A percentile compares a stretch with the other conserved stretches of the same genome.
These are phyloP conservation scores for Caenorhabditis macrosperma DNA, from an alignment of 2,888 invertebrate genomes.

Conservation along the genomic window DNA sequence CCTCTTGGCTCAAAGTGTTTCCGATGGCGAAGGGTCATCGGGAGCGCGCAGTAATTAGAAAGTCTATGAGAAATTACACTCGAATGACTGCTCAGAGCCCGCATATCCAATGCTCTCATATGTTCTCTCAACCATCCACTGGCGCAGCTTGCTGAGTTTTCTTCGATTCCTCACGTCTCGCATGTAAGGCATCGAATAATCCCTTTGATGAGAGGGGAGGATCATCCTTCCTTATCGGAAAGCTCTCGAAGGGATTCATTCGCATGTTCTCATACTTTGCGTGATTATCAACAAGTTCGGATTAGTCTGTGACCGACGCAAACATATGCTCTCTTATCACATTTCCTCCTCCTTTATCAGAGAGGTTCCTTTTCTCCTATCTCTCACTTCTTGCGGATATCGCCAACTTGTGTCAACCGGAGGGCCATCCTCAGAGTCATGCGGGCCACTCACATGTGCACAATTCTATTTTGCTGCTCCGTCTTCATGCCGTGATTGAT, in stretches of 20 bases:
- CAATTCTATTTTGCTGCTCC: constrained; percentile 29
- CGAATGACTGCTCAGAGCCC: not conserved
- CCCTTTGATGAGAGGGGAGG: not conserved
- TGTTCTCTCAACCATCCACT: not conserved
- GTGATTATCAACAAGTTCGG: constrained; percentile 14
- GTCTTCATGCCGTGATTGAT: constrained; percentile 31
- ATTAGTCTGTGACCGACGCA: constrained; percentile 1
- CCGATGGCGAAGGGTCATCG: constrained; percentile 10
- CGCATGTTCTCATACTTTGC: not conserved
- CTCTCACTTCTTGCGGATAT: constrained; percentile 25
- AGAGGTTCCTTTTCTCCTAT: constrained; percentile 19
- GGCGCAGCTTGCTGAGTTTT: not conserved
- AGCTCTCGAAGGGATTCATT: not conserved
- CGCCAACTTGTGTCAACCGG: constrained; percentile 42
- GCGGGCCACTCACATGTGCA: constrained; percentile 51
- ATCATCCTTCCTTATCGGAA: not conserved
- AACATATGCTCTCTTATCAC: constrained; percentile 7
- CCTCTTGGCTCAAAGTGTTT: constrained; percentile 30
- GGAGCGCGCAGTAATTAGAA: constrained; percentile 6
- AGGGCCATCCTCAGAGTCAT: constrained; percentile 47
- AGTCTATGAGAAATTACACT: constrained; percentile 12
- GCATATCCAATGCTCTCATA: not conserved
- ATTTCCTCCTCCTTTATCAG: constrained; percentile 24
- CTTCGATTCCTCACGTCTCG: not conserved
- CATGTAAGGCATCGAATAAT: not conserved